Percentiles rank a stretch among this genome's conserved stretches.
Evolutionary conservation across 2,797 vertebrate genomes (phyloP).

Genomic region (Rhincodon typus): DNA sequence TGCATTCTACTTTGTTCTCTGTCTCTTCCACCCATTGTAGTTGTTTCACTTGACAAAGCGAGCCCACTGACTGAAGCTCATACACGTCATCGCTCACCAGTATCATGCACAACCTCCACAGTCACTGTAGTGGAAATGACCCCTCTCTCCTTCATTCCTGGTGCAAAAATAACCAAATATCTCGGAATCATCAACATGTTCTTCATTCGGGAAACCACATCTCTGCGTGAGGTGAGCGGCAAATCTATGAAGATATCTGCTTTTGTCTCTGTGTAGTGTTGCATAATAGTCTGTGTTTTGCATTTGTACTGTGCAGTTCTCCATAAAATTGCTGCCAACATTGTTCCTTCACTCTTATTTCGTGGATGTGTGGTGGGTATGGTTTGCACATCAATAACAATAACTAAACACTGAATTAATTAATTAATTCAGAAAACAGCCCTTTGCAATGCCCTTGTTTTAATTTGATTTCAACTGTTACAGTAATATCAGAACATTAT

Average conservation of each 20-base stretch:
- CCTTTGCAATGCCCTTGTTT: not conserved
- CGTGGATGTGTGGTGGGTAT: not conserved
- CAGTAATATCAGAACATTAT: not conserved
- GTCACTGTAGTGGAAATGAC: slow-evolving; percentile 96
- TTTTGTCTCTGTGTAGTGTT: not conserved
- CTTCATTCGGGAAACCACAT: slow-evolving; percentile 95
- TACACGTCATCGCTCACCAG: slow-evolving; percentile 69
- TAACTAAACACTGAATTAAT: not conserved
- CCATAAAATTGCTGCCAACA: not conserved
- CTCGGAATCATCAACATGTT: slow-evolving; percentile 99
- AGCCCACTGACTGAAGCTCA: slow-evolving; percentile 81
- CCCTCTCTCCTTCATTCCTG: slow-evolving; percentile 88
- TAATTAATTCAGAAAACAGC: not conserved
- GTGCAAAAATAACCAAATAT: slow-evolving; percentile 89
- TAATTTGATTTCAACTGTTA: not conserved
- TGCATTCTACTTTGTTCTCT: slow-evolving; percentile 43
- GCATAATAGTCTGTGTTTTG: not conserved
- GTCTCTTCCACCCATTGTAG: slow-evolving; percentile 51
- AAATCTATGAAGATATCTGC: not conserved
- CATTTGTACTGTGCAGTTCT: not conserved
- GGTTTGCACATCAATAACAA: not conserved
- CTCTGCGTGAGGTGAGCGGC: slow-evolving; percentile 83
- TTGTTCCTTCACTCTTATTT: not conserved
- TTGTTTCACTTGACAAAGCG: slow-evolving; percentile 79
- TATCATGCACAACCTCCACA: slow-evolving; percentile 63